Conservation (phyloP, 2,797 vertebrate species). For the Rallus crepitans region DNA sequence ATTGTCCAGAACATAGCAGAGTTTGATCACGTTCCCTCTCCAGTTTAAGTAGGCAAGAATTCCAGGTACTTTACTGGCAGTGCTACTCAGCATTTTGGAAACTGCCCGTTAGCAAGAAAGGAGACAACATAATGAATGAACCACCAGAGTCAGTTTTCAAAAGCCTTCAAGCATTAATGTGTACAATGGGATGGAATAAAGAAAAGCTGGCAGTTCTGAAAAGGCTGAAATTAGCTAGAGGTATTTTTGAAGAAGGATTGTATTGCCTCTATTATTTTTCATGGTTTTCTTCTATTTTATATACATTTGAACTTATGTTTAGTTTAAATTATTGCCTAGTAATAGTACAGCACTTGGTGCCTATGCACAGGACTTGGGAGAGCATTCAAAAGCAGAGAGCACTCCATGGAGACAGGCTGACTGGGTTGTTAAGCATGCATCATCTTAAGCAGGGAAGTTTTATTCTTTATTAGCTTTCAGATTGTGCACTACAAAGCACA, state of each 20-base stretch:
- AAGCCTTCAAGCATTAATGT: not conserved
- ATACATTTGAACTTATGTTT: accelerated
- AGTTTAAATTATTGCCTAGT: not conserved
- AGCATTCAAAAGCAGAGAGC: accelerated
- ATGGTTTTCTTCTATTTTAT: not conserved
- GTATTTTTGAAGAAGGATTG: not conserved
- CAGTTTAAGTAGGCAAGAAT: not conserved
- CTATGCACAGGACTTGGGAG: accelerated
- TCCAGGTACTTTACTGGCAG: not conserved
- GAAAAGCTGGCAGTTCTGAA: not conserved
- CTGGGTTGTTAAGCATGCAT: not conserved
- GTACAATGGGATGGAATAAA: not conserved
- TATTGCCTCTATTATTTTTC: not conserved
- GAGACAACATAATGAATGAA: not conserved
- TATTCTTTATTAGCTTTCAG: not conserved
- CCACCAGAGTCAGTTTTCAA: not conserved
- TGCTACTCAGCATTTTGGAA: not conserved
- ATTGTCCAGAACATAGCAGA: not conserved
- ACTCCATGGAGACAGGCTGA: not conserved
- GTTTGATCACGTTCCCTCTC: not conserved
- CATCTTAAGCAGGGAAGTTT: not conserved
- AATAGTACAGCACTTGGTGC: not conserved
- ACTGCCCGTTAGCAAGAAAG: not conserved
- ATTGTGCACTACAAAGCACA: not conserved
- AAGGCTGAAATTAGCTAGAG: not conserved